Base-by-base conservation (phyloP, 2,113 vertebrate species). In the Hippocampus guttulatus region DNA sequence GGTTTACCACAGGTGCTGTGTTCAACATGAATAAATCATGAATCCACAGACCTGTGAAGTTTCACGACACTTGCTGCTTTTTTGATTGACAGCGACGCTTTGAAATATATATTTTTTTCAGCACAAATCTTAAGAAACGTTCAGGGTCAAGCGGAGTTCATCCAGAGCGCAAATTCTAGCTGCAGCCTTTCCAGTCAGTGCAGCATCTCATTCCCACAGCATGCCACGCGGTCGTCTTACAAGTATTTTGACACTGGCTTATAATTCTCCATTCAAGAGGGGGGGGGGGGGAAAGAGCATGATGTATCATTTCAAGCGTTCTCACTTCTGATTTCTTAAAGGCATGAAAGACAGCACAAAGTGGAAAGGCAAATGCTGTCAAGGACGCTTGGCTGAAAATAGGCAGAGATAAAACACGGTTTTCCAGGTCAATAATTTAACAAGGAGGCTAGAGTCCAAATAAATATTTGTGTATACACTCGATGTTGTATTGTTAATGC, bases 21-120 rank as follows among this genome's bases (percentile, higher is more conserved):
- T 88, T 88, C 69, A 14, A 85, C 88, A 89, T 91, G 85, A 88
- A 88, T 89, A 89, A 91, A 87, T 85, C 89, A 89, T 88, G 83
- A 88, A 61, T 20, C 58, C 84, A 86, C 79, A 77, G 67, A 86
- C 76, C 85, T 90, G 83, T 88, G 87, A 88, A 87, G 89, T 90
- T 86, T 85, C 79, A 79, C 85, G 76, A 70, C 84, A 72, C 74
- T 70, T 40, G 70, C 76, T 81, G 83, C 83, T 73, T 57, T 83
- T 83, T 81, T 88, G 88, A 91, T 86, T 91, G 88, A 83, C 89
- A 85, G 81, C 14, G 8, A 68, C 67, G 79, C 84, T 89, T 78
- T 68, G 73, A 81, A 77, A 77, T 75, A 87, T 86, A 3, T 45
- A 3, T 45, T 49, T 87, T 79, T 85, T 75, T 82, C 76, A 21